These are phyloP conservation scores for Drosophila borborema DNA, from an alignment of 2,888 invertebrate genomes.

Conservation along the genomic window DNA sequence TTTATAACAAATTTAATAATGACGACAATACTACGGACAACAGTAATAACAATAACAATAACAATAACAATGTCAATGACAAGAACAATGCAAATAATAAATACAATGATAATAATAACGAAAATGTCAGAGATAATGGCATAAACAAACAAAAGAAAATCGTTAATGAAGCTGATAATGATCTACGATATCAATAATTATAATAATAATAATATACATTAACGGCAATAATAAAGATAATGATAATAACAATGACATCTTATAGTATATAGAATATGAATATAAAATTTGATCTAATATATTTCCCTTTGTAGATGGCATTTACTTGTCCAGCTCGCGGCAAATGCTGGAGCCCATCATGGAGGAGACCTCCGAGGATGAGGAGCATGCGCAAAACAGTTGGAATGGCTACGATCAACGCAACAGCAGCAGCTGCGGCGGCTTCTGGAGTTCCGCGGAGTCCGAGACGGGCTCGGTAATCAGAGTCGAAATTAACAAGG, in stretches of 20 bases:
- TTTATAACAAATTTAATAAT: not conserved
- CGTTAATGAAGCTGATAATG: not conserved
- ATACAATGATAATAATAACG: not conserved
- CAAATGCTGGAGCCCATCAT: constrained; percentile 92
- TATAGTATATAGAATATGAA: not conserved
- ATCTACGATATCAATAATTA: not conserved
- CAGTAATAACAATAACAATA: not conserved
- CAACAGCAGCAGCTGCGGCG: constrained; percentile 36
- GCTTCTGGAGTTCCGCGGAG: constrained; percentile 87
- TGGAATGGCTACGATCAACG: constrained; percentile 82
- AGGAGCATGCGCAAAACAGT: constrained; percentile 82
- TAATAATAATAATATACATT: not conserved
- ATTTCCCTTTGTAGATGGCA: constrained; percentile 77
- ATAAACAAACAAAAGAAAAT: not conserved
- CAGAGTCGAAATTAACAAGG: constrained; percentile 87
- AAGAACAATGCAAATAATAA: not conserved
- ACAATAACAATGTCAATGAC: no score
- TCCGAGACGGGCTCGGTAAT: constrained; percentile 94
- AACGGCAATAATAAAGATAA: not conserved
- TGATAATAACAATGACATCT: not conserved
- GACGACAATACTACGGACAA: not conserved
- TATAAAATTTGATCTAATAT: not conserved
- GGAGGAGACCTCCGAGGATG: constrained; percentile 95
- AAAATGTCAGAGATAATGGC: not conserved
- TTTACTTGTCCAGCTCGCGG: constrained; percentile 83